Base-by-base conservation (phyloP, 2,888 invertebrate species). In the Priocnemis perturbator region DNA sequence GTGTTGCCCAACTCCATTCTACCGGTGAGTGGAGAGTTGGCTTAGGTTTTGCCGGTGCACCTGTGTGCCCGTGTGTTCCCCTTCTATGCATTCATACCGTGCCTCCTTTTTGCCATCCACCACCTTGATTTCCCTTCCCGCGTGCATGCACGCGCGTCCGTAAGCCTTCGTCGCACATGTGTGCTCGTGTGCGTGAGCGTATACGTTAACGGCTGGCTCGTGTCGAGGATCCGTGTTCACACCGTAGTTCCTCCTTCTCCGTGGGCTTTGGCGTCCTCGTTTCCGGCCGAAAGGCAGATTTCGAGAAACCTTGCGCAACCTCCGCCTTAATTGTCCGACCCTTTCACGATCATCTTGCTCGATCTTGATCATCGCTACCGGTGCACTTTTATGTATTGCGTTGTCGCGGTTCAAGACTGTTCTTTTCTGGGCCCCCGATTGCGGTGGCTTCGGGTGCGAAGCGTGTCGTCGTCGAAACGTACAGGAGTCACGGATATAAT, bases 161-260 rank as follows among this genome's bases (percentile, higher is more conserved):
- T 56, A 23, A 30, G 37, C 23, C 44, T 37, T 23, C 44, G 58
- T 48, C 57, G 69, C 9, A 5, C 30, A 45, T 20, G 47, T 20
- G 45, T 45, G 14, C 20, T 5, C 47, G 59, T 26, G 17, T 45
- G 61, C 53, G 70, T 59, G 60, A 30, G 55, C 62, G 56, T 60
- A 44, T 58, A 45, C 63, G 70, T 9, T 1, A 37, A 37, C 11
- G 7, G 11, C 1, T 11, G 26, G 7, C 3, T 7, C 7, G 37
- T 37, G 37, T 37, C 11, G 37, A 11, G 37, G 37, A 37, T 64
- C 71, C 62, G 73, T 73, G 85, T 84, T 81, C 81, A 82, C 77
- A 86, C 81, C 87, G 87, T 87, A 87, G 85, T 87, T 87, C 87
- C 87, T 84, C 72, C 79, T 67, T 71, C 69, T 69, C 67, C 60